Conservation (phyloP, 2,797 vertebrate genomes). For the Ceryle rudis region DNA sequence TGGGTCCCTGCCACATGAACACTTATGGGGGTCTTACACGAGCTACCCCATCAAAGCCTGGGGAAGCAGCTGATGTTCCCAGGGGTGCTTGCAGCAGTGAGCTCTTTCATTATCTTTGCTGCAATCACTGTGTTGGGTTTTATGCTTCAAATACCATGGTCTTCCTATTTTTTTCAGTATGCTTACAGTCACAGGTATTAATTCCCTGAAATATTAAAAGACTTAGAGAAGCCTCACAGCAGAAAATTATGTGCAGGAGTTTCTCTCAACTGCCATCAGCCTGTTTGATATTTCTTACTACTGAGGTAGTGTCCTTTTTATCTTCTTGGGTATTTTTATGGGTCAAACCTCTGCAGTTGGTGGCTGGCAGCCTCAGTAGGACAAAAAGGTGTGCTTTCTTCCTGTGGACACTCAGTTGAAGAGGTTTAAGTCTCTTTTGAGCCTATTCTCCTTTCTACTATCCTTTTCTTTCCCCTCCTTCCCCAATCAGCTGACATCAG, state of each 20-base stretch:
- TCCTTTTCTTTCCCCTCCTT: neutral
- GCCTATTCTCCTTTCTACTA: neutral
- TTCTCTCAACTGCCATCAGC: neutral
- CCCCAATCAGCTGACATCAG: neutral
- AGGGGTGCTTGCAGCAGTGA: neutral
- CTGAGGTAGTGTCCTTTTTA: neutral
- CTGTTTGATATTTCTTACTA: neutral
- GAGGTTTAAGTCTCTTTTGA: neutral
- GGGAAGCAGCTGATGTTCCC: neutral
- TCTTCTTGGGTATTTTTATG: neutral
- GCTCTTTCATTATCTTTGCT: neutral
- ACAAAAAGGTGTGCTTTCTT: neutral
- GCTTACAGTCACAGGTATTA: neutral
- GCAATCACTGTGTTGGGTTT: neutral
- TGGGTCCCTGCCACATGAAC: rapidly evolving
- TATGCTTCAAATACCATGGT: neutral
- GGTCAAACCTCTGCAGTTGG: neutral
- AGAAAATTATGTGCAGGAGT: neutral
- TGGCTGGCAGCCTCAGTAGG: neutral
- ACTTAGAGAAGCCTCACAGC: neutral
- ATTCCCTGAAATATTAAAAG: neutral
- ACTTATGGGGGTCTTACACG: rapidly evolving
- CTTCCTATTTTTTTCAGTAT: neutral
- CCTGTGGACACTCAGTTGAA: neutral
- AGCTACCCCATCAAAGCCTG: rapidly evolving